These are phyloP conservation scores for Epizoanthus ramosus DNA, from an alignment of 92 coral and sea anemone species.

Conservation along the genomic window DNA sequence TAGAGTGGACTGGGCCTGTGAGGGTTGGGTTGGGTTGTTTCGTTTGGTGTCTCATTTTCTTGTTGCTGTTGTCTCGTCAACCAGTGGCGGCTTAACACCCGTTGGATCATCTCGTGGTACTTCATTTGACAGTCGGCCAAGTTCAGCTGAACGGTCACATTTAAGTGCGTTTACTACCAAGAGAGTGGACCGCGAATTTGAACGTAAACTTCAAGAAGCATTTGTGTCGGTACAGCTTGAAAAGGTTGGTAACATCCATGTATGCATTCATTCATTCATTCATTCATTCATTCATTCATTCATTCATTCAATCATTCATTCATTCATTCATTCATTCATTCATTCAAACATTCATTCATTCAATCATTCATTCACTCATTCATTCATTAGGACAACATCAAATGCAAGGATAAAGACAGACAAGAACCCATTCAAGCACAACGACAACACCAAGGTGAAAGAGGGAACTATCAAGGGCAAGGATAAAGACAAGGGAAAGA, in stretches of 20 bases:
- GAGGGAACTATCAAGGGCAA: background rate
- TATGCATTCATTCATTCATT: too few species aligned
- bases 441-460: background rate
- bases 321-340: too few species aligned
- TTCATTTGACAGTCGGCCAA: conserved; percentile 78
- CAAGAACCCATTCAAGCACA: too few species aligned
- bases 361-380: too few species aligned
- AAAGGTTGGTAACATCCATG: conserved; percentile 64
- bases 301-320: too few species aligned
- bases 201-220: conserved; percentile 80
- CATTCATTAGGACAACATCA: background rate
- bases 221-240: conserved; percentile 94
- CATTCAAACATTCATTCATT: too few species aligned
- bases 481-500: too few species aligned
- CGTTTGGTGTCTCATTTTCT: too few species aligned
- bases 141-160: conserved; percentile 79
- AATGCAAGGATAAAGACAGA: too few species aligned
- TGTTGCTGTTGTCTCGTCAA: background rate
- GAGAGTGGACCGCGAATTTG: conserved; percentile 92
- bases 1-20: too few species aligned
- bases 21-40: too few species aligned
- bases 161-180: conserved; percentile 82
- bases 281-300: too few species aligned
- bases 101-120: conserved; percentile 76
- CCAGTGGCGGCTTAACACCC: conserved; percentile 79